phyloP scores from a whole-genome alignment of 2,888 invertebrate species.

The Rhogogaster chlorosoma region DNA sequence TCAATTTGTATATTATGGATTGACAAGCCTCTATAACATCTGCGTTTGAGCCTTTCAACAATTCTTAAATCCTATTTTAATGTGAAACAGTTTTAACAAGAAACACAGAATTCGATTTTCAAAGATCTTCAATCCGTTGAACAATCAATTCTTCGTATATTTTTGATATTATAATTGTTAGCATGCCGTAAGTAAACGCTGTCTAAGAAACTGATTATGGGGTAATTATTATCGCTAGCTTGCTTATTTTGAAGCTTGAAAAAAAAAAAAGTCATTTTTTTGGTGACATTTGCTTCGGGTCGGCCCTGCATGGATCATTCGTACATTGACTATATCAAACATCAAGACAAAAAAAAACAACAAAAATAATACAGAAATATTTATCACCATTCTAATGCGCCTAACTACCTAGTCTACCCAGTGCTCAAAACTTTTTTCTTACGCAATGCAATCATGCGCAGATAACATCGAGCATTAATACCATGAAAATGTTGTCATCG shows the following conservation, averaged over 20 bases:
- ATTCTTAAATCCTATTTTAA: background rate
- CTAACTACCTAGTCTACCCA: background rate
- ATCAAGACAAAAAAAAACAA: background rate
- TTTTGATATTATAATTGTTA: background rate
- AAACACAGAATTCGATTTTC: background rate
- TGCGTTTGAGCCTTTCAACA: background rate
- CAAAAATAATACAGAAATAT: background rate
- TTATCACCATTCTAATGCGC: conserved; percentile 47
- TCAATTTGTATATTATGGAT: background rate
- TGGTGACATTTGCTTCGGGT: conserved; percentile 67
- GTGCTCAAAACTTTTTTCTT: background rate
- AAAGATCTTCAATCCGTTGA: background rate
- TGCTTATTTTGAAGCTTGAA: conserved; percentile 38
- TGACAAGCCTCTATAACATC: background rate
- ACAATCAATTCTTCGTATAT: background rate
- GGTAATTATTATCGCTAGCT: conserved; percentile 41
- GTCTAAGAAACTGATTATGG: background rate
- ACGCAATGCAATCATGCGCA: conserved; percentile 3
- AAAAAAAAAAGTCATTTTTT: background rate
- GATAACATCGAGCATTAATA: background rate
- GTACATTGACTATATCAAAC: conserved; percentile 34
- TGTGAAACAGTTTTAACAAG: background rate
- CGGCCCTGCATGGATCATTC: conserved; percentile 75
- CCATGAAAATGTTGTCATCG: background rate
- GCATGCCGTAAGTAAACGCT: conserved; percentile 34